Percentiles rank a stretch among this genome's conserved stretches.
Evolutionary conservation across 2,888 invertebrate genomes (phyloP).

Genomic region (Drosophila barbarae): DNA sequence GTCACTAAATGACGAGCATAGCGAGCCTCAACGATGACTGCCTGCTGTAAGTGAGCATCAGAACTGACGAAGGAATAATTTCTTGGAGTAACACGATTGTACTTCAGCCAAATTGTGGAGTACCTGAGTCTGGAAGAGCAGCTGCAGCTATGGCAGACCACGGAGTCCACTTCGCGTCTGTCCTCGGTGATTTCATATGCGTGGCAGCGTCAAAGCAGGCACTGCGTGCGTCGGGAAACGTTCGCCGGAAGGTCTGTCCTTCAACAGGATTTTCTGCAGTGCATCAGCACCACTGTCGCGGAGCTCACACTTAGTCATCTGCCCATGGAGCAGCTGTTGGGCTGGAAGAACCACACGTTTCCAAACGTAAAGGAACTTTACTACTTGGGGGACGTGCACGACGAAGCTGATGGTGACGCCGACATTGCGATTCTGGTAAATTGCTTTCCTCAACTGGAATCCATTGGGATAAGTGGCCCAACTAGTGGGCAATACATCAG

Average conservation of each 20-base stretch:
- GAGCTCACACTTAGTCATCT: constrained; percentile 19
- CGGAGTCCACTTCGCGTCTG: constrained; percentile 9
- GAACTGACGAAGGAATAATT: rapidly evolving
- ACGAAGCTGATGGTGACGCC: constrained; percentile 1
- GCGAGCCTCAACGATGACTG: constrained; percentile 32
- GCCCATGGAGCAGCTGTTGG: constrained; percentile 3
- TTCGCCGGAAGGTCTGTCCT: background rate
- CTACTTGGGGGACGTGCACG: constrained; percentile 19
- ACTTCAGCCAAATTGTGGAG: constrained; percentile 28
- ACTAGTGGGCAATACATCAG: constrained; percentile 18
- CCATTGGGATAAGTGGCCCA: constrained; percentile 16
- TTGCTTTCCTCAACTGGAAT: constrained; percentile 26
- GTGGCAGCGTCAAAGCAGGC: constrained; percentile 17
- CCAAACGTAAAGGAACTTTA: background rate
- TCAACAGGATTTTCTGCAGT: constrained; percentile 3
- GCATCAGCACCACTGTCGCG: constrained; percentile 10
- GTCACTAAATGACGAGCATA: constrained; percentile 13
- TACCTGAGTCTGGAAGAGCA: constrained; percentile 28
- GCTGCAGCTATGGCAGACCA: constrained; percentile 25
- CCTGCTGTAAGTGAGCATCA: constrained; percentile 24
- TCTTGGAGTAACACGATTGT: background rate
- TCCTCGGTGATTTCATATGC: constrained; percentile 10
- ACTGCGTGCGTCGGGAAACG: background rate
- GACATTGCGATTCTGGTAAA: constrained; percentile 19
- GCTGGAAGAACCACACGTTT: constrained; percentile 16